Evolutionary conservation across 2,888 invertebrate species (phyloP), one percentile per base, ranked within the genome.

Genomic region (Hyalella azteca): DNA sequence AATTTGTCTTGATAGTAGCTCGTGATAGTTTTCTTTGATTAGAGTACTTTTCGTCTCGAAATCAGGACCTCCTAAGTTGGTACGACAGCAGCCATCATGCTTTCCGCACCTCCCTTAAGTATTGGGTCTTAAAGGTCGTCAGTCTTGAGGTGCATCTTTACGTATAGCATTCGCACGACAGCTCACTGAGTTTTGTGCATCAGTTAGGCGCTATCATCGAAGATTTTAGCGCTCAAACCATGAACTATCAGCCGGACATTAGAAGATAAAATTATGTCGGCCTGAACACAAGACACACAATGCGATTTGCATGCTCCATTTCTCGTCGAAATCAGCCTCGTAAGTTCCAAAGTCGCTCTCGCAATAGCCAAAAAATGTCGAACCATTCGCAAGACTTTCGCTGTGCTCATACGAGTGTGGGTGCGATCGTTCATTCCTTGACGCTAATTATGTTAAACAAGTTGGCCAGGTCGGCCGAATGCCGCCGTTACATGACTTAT

Each of bases 401-500:
- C 54, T 54, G 3, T 26, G 13, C 54, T 54, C 54, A 9, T 22
- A 22, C 22, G n/a, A n/a, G n/a, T n/a, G n/a, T n/a, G n/a, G n/a
- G n/a, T n/a, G n/a, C n/a, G n/a, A n/a, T n/a, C n/a, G n/a, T n/a
- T n/a, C n/a, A n/a, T n/a, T n/a, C n/a, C n/a, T n/a, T n/a, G n/a
- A n/a, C n/a, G n/a, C 66, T 66, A 66, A 66, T 36, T 66, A 66
- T 66, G 66, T 66, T 66, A 66, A 66, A 66, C 39, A 66, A 36
- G 66, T 7, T n/a, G 36, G 66, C 13, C 36, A 36, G 39, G 36
- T 66, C 66, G 19, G 19, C 0, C 29, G 4, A 36, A 5, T 22
- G 66, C 66, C 66, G 19, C 66, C 13, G 54, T 13, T 26, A 13
- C 29, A 26, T 29, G 66, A 66, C 29, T 66, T 66, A 66, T 4